These are phyloP conservation scores for Megaceryle maxima DNA, from an alignment of 2,113 vertebrate species.

Conservation along the genomic window DNA sequence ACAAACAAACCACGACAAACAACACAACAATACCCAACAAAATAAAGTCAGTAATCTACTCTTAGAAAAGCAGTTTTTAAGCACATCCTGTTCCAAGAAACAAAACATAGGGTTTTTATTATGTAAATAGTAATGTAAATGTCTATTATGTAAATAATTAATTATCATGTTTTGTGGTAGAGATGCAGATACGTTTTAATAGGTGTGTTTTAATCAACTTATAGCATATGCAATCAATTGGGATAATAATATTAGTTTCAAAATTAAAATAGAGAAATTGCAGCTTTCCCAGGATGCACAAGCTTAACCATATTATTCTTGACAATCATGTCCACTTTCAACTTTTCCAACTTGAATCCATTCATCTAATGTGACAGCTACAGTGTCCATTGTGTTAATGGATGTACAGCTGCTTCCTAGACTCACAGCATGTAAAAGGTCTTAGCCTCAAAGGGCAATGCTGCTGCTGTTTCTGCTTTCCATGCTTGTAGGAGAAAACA, in stretches of 20 bases:
- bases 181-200: background rate
- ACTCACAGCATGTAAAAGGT: background rate
- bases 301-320: slow-evolving; percentile 9
- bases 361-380: slow-evolving; percentile 34
- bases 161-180: background rate
- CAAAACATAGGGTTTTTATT: background rate
- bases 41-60: background rate
- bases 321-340: background rate
- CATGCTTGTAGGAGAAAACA: background rate
- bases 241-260: background rate
- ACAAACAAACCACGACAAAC: background rate
- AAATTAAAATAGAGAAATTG: slow-evolving; percentile 3
- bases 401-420: background rate
- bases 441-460: slow-evolving; percentile 11
- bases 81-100: background rate
- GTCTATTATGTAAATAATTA: too few relatives aligned
- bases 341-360: background rate
- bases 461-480: background rate
- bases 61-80: background rate
- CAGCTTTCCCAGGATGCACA: background rate
- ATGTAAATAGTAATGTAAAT: background rate
- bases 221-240: background rate
- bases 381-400: slow-evolving; percentile 7
- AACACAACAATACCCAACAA: too few relatives aligned
- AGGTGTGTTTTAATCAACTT: background rate